Percentiles rank a stretch among this genome's conserved stretches.
phyloP scores from a whole-genome alignment of 2,113 vertebrate genomes.

The Vombatus ursinus region DNA sequence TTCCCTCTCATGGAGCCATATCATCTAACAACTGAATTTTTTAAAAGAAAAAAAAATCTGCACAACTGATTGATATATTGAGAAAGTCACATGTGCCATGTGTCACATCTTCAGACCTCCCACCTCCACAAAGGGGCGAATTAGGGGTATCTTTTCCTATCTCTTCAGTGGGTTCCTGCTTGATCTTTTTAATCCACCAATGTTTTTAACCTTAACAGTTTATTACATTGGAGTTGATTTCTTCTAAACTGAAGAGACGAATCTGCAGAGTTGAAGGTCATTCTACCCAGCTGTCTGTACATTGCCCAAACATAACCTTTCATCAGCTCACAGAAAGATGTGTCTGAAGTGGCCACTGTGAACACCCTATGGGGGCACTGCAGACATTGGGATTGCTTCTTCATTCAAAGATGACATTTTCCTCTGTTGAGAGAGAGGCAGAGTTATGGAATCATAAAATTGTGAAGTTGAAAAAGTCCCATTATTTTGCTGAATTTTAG shows the following conservation, averaged over 20 bases:
- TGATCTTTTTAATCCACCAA: neutral
- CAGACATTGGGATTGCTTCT: neutral
- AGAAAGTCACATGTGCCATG: neutral
- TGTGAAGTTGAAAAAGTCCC: neutral
- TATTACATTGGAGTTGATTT: slow-evolving; percentile 12
- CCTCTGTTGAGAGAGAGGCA: neutral
- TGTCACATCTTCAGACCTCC: neutral
- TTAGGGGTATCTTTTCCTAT: neutral
- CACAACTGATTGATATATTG: neutral
- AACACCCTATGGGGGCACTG: neutral
- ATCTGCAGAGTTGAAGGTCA: neutral
- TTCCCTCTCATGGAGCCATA: neutral
- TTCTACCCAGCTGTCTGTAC: neutral
- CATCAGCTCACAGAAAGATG: neutral
- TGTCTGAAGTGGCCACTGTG: neutral
- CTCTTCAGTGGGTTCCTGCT: neutral
- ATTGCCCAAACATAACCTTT: neutral
- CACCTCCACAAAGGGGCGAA: neutral
- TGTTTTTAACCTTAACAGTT: slow-evolving; percentile 41
- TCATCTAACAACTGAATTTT: neutral
- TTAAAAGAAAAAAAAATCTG: neutral
- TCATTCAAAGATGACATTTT: neutral
- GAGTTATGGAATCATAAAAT: neutral
- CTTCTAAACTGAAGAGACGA: neutral
- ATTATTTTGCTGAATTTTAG: neutral